phyloP scores from a whole-genome alignment of 2,888 invertebrate species.

The Leptothorax acervorum region DNA sequence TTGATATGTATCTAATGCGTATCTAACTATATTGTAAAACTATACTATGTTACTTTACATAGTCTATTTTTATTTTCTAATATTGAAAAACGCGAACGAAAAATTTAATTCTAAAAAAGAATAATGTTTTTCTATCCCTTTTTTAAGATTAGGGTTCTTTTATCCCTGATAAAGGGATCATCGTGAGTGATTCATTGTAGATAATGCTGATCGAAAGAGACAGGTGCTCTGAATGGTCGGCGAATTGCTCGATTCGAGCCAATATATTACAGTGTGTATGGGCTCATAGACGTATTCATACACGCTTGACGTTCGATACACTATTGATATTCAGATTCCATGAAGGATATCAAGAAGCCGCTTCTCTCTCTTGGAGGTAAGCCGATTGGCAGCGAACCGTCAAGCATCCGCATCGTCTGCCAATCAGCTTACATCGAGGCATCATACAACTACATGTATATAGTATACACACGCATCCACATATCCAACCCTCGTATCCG shows the following conservation, averaged over 20 bases:
- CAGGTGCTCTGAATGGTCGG: background rate
- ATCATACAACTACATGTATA: slow-evolving; percentile 24
- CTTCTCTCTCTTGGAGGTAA: slow-evolving; percentile 61
- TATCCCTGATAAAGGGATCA: background rate
- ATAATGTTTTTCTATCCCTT: background rate
- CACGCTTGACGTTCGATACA: slow-evolving; percentile 37
- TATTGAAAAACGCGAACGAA: background rate
- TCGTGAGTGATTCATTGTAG: background rate
- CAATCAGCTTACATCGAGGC: slow-evolving; percentile 73
- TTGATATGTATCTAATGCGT: background rate
- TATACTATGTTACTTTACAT: background rate
- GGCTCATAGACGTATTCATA: slow-evolving; percentile 29
- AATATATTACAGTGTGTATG: background rate
- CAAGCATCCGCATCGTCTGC: slow-evolving; percentile 70
- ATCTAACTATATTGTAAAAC: background rate
- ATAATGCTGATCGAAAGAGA: background rate
- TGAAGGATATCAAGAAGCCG: slow-evolving; percentile 58
- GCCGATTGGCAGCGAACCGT: slow-evolving; percentile 72
- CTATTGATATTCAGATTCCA: slow-evolving; percentile 69
- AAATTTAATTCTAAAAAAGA: background rate
- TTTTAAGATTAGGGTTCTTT: background rate
- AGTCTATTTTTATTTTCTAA: background rate
- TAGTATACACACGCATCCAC: background rate
- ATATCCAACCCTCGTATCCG: background rate
- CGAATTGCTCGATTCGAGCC: slow-evolving; percentile 10